These are phyloP conservation scores for Corvus cornix DNA, from an alignment of 2,113 vertebrate species.

Conservation along the genomic window DNA sequence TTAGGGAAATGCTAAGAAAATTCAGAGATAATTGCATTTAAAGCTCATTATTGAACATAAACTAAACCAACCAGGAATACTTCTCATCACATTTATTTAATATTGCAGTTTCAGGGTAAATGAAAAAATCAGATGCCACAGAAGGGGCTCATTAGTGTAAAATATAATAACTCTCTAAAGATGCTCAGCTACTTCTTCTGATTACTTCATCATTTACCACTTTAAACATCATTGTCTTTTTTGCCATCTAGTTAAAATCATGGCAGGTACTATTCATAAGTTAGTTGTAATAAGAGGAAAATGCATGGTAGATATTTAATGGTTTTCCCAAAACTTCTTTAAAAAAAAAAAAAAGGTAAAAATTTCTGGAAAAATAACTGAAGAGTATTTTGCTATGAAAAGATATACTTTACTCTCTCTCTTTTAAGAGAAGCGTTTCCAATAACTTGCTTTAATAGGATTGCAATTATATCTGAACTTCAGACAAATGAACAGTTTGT, in stretches of 20 bases:
- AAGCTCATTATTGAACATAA: slow-evolving; percentile 29
- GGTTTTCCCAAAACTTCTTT: background rate
- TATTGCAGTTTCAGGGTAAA: slow-evolving; percentile 14
- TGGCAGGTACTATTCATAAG: background rate
- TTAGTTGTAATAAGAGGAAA: background rate
- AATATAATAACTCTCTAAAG: background rate
- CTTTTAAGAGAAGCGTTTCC: background rate
- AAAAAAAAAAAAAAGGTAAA: background rate
- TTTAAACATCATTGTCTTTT: background rate
- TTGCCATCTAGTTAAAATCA: background rate
- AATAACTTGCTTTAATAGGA: background rate
- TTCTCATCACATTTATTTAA: slow-evolving; percentile 44
- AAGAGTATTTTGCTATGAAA: background rate
- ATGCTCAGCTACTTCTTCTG: background rate
- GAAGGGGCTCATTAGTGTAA: background rate
- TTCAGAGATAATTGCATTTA: slow-evolving; percentile 29
- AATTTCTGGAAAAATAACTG: background rate
- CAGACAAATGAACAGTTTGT: background rate
- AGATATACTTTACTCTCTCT: background rate
- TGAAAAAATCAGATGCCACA: slow-evolving; percentile 1
- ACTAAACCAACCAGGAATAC: slow-evolving; percentile 43
- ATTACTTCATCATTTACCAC: background rate
- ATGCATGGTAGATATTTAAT: background rate
- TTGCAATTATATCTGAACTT: background rate
- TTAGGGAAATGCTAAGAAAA: slow-evolving; percentile 1